These are phyloP conservation scores for Anastrepha obliqua DNA, from an alignment of 1,140 invertebrate genomes.

Conservation along the genomic window DNA sequence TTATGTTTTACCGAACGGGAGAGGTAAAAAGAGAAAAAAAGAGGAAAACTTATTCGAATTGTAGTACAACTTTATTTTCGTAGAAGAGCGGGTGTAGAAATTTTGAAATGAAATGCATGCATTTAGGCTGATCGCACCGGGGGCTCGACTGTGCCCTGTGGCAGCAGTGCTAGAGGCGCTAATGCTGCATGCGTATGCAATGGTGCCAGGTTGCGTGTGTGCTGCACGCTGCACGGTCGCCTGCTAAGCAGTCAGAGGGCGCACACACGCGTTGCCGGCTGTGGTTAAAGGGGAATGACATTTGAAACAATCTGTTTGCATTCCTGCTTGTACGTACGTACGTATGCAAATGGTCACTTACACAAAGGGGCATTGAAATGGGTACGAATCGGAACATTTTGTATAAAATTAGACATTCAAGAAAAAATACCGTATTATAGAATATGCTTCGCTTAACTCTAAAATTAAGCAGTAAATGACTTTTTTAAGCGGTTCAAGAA, in stretches of 20 bases:
- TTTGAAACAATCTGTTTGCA: too few species aligned
- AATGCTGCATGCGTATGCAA: not conserved
- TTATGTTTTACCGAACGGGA: not conserved
- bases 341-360: too few species aligned
- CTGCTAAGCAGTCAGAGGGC: not conserved
- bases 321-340: too few species aligned
- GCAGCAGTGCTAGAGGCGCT: not conserved
- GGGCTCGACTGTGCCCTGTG: not conserved
- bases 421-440: too few species aligned
- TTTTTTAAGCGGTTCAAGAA: too few species aligned
- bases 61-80: not conserved
- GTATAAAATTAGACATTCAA: too few species aligned
- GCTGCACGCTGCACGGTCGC: not conserved
- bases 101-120: slow-evolving; percentile 3
- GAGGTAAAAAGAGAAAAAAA: not conserved
- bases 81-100: not conserved
- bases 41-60: not conserved
- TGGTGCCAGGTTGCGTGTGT: not conserved
- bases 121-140: not conserved
- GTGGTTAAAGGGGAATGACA: too few species aligned
- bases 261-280: too few species aligned
- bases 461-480: too few species aligned
- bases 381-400: too few species aligned
- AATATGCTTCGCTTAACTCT: too few species aligned
- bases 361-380: too few species aligned